Evolutionary conservation across 2,113 vertebrate genomes (phyloP).

Genomic region (Accipiter cooperii): DNA sequence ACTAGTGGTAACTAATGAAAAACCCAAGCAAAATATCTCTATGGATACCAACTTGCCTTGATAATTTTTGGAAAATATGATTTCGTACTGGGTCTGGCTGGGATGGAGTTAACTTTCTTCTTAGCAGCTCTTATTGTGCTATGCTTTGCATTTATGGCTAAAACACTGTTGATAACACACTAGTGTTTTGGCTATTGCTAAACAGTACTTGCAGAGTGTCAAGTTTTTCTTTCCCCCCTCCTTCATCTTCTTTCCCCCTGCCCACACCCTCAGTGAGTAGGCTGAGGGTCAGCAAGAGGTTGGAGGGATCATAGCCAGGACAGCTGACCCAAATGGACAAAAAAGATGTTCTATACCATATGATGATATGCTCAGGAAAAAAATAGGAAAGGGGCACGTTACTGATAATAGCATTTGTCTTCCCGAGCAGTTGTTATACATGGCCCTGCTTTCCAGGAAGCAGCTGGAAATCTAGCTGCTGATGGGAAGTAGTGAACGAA

Average conservation of each 20-base stretch:
- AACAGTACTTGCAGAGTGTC: not conserved
- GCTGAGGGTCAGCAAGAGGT: not conserved
- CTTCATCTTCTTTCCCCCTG: not conserved
- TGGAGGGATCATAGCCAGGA: not conserved
- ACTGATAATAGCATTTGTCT: not conserved
- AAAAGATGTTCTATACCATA: not conserved
- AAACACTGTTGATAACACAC: not conserved
- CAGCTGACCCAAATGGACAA: fast-evolving
- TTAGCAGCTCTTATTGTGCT: not conserved
- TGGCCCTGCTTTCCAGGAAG: not conserved
- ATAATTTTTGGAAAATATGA: not conserved
- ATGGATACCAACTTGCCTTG: not conserved
- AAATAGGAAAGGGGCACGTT: not conserved
- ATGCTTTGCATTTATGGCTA: not conserved
- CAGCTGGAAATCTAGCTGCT: not conserved
- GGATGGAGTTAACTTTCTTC: not conserved
- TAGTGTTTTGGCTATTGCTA: not conserved
- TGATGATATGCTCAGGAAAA: not conserved
- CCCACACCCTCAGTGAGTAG: fast-evolving
- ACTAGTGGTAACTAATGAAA: not conserved
- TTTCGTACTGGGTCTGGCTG: not conserved
- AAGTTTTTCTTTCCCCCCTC: not conserved
- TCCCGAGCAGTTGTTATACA: not conserved
- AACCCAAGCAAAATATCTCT: not conserved
- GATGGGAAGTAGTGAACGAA: not conserved